Base-by-base conservation (phyloP, 2,888 invertebrate genomes). In the Bombylius discolor region DNA sequence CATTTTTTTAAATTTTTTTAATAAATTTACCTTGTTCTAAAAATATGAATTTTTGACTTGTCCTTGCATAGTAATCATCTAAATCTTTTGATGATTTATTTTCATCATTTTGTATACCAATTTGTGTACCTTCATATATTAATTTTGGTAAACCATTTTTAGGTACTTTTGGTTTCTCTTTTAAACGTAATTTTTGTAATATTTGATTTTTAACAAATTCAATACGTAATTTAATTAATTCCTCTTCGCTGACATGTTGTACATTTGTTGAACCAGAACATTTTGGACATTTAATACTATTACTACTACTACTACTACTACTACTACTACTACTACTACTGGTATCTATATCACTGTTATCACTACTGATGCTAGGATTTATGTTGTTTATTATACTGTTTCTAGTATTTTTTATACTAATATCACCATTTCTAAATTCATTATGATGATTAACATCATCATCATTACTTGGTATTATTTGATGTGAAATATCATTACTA, bases 151-250 rank as follows among this genome's bases (percentile, higher is more conserved):
- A 72, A 31, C 80, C 81, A 52, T 82, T 78, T 12, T 78, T 78
- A 2, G 70, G 66, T 0, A 71, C 68, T 47, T 72, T 69, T 7
- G 89, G 89, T 65, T 85, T 84, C 70, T 85, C 85, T 56, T 83
- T 85, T 55, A 91, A 71, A 60, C 89, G 73, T 55, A 91, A 67
- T 72, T 89, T 90, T 73, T 85, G 86, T 64, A 91, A 69, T 39
- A 91, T 91, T 75, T 89, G 89, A 69, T 87, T 83, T 71, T 90
- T 90, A 51, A 89, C 87, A 64, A 85, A 86, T 71, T 89, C 88
- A 59, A 90, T 82, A 60, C 90, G 76, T 45, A 86, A 77, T 44
- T 81, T 81, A 0, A 83, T 85, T 53, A 87, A 71, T 63, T 84
- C 80, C 48, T 79, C 77, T 50, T 82, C 82, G 7, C 73, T 70